Evolutionary conservation across 2,113 vertebrate species (phyloP).

Genomic region (Lethenteron camtschaticum): DNA sequence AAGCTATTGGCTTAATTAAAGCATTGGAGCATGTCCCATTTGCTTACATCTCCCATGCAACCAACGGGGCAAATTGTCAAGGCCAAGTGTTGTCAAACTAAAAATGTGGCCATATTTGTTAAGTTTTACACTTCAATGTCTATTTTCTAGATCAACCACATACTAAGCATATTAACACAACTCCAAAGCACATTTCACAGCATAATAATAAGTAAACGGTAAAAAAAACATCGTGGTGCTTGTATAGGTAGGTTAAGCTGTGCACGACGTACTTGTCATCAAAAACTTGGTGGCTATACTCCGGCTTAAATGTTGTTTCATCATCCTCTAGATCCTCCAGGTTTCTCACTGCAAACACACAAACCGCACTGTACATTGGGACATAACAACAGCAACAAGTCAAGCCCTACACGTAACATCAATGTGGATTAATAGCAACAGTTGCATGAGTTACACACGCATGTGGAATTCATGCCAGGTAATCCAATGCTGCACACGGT

Average conservation of each 20-base stretch:
- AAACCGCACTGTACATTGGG: background rate
- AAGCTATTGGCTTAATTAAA: no score
- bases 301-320: conserved; percentile 68
- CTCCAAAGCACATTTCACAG: conserved; percentile 1
- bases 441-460: background rate
- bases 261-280: conserved; percentile 75
- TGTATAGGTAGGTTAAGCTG: no score
- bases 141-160: background rate
- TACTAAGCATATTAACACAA: background rate
- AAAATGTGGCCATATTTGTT: no score
- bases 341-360: conserved; percentile 47
- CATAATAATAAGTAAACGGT: background rate
- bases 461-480: background rate
- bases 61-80: no score
- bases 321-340: conserved; percentile 85
- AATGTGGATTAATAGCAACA: background rate
- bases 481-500: background rate
- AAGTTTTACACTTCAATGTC: background rate
- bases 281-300: conserved; percentile 81
- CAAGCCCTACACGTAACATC: conserved; percentile 4
- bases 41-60: no score
- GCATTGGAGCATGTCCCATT: no score
- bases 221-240: no score
- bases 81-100: no score
- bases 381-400: conserved; percentile 1